phyloP scores from a whole-genome alignment of 92 coral and sea anemone genomes.

The Actinernus sp. region DNA sequence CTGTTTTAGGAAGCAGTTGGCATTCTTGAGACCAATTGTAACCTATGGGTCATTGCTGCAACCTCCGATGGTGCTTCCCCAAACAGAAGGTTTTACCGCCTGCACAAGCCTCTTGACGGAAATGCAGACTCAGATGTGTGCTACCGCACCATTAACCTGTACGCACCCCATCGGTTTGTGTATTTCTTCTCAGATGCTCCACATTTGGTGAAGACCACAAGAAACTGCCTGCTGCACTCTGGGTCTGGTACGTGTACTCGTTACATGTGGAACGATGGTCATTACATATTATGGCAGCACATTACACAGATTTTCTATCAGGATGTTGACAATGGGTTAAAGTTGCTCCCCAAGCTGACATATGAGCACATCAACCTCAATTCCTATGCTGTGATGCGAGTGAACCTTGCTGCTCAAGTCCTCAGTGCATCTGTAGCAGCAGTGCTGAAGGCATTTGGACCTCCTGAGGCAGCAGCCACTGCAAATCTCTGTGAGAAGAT shows the following conservation, averaged over 20 bases:
- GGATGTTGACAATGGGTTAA: slow-evolving; percentile 54
- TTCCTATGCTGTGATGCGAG: slow-evolving; percentile 66
- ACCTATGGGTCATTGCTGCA: slow-evolving; percentile 45
- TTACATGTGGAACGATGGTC: slow-evolving; percentile 63
- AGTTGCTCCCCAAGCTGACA: slow-evolving; percentile 61
- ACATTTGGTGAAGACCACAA: slow-evolving; percentile 55
- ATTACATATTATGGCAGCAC: slow-evolving; percentile 59
- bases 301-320: slow-evolving; percentile 49
- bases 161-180: slow-evolving; percentile 42
- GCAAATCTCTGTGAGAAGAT: slow-evolving; percentile 61
- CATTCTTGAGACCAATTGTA: slow-evolving; percentile 43
- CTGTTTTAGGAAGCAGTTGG: slow-evolving; percentile 42
- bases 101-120: slow-evolving; percentile 31
- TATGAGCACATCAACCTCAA: slow-evolving; percentile 60
- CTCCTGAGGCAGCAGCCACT: slow-evolving; percentile 58
- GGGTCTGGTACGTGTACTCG: slow-evolving; percentile 44
- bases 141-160: slow-evolving; percentile 56
- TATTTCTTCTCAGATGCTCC: slow-evolving; percentile 53
- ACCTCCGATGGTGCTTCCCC: slow-evolving; percentile 54
- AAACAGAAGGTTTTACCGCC: slow-evolving; percentile 11
- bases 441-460: slow-evolving; percentile 56
- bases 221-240: slow-evolving; percentile 57
- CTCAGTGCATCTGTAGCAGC: slow-evolving; percentile 66
- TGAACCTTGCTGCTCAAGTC: slow-evolving; percentile 73
- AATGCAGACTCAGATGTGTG: slow-evolving; percentile 36